phyloP scores from a whole-genome alignment of 2,797 vertebrate species.

The Salarias fasciatus region DNA sequence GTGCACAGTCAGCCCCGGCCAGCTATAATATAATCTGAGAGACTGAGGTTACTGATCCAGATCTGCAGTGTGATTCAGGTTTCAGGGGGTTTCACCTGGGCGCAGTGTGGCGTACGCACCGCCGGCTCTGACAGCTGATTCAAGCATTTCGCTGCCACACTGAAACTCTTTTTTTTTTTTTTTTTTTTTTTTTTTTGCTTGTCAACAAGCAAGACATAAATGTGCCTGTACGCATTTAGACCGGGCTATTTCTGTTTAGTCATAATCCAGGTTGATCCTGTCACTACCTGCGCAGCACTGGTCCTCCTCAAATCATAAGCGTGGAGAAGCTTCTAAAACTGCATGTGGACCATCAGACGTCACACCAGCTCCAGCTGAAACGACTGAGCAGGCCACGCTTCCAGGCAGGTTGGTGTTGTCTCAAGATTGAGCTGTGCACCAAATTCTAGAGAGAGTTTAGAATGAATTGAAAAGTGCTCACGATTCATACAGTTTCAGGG shows the following conservation, averaged over 20 bases:
- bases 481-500: too few relatives aligned
- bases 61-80: constrained; percentile 38
- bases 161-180: background rate
- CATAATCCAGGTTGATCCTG: constrained; percentile 50
- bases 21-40: constrained; percentile 67
- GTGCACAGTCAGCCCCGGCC: constrained; percentile 69
- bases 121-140: constrained; percentile 13
- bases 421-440: constrained; percentile 26
- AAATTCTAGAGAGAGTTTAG: background rate
- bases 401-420: constrained; percentile 46
- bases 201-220: constrained; percentile 38
- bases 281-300: constrained; percentile 40
- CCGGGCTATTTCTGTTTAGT: constrained; percentile 42
- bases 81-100: constrained; percentile 37
- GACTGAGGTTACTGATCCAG: constrained; percentile 48
- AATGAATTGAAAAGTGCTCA: too few relatives aligned
- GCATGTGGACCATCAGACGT: constrained; percentile 39
- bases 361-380: constrained; percentile 49
- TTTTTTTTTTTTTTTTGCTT: constrained; percentile 18
- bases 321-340: constrained; percentile 45
- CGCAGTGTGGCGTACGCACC: constrained; percentile 10
- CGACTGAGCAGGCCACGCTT: constrained; percentile 54
- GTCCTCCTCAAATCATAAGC: constrained; percentile 16
- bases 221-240: constrained; percentile 34
- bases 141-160: constrained; percentile 11